Percentiles rank a stretch among this genome's conserved stretches.
Evolutionary conservation across 1,140 invertebrate species (phyloP).

Genomic region (Lysiphlebus fabarum): DNA sequence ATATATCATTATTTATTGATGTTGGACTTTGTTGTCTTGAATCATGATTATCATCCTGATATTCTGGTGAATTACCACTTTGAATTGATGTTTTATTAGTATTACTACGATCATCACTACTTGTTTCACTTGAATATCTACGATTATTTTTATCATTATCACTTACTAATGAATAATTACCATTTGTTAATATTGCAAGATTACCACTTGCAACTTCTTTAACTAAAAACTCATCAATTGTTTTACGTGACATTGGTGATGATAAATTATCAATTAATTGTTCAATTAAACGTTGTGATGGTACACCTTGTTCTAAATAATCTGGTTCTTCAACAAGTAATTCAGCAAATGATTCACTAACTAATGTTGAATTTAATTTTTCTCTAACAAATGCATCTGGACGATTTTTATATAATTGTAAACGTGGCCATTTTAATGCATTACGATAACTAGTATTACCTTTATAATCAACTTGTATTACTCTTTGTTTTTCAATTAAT

Average conservation of each 20-base stretch:
- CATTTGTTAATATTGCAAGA: slow-evolving; percentile 64
- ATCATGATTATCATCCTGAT: slow-evolving; percentile 30
- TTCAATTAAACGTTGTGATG: slow-evolving; percentile 62
- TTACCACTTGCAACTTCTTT: slow-evolving; percentile 66
- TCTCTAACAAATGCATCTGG: slow-evolving; percentile 51
- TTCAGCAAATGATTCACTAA: slow-evolving; percentile 66
- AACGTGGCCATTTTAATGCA: slow-evolving; percentile 67
- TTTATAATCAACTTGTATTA: slow-evolving; percentile 84
- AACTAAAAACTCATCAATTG: slow-evolving; percentile 63
- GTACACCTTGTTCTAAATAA: slow-evolving; percentile 68
- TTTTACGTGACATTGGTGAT: slow-evolving; percentile 63
- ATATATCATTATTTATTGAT: too few species aligned
- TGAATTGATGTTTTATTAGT: slow-evolving; percentile 13
- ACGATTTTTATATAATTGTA: slow-evolving; percentile 55
- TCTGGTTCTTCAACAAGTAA: slow-evolving; percentile 68
- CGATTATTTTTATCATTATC: slow-evolving; percentile 1
- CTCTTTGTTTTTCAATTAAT: slow-evolving; percentile 71
- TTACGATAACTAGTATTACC: slow-evolving; percentile 80
- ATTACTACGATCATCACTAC: slow-evolving; percentile 20
- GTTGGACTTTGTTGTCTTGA: slow-evolving; percentile 28
- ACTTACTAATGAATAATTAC: slow-evolving; percentile 64
- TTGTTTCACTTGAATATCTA: slow-evolving; percentile 30
- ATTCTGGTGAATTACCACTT: slow-evolving; percentile 27
- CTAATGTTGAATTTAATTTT: slow-evolving; percentile 51
- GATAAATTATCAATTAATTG: slow-evolving; percentile 63